Evolutionary conservation across 2,888 invertebrate species (phyloP), one percentile per base, ranked within the genome.

Genomic region (Rotaria magnacalcarata): DNA sequence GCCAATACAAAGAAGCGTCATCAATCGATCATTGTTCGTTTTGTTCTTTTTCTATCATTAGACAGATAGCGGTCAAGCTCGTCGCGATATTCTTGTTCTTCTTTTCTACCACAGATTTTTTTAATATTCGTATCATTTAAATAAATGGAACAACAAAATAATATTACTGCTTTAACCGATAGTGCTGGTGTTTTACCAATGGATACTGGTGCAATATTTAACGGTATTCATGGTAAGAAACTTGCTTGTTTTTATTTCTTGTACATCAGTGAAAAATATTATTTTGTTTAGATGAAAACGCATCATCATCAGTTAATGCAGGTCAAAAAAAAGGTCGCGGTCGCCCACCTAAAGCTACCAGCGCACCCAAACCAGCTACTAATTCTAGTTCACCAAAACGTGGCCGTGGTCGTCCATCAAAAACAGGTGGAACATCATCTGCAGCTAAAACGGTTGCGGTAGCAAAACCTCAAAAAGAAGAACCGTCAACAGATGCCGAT

Each of bases 1-100:
- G 34, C 19, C 2, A 4, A 67, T 27, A 67, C 34, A 67, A 34
- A 67, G 67, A 41, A 19, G 5, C 34, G 24, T 67, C 34, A 67
- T 67, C 67, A 67, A 67, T 41, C 5, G 67, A 67, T 67, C 67
- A 67, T 67, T 67, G 67, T 67, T 67, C 67, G 34, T 67, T 34
- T 67, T 50, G 67, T 67, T 67, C 67, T 67, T 67, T 67, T 34
- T 67, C 67, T 34, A 67, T 41, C 41, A 67, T 67, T 67, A 67
- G 34, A 67, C 34, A 34, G 19, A 67, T 34, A 67, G 34, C 67
- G 67, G 67, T 67, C 67, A 67, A 60, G n/a, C 67, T 19, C 67
- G 16, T 16, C 2, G 19, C 34, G 67, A 67, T 4, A 19, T 41
- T 67, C 34, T 34, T 67, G 34, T 67, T 67, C 34, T 27, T 67